Evolutionary conservation across 2,113 vertebrate species (phyloP), one percentile per base, ranked within the genome.

Genomic region (Synodontis membranacea): DNA sequence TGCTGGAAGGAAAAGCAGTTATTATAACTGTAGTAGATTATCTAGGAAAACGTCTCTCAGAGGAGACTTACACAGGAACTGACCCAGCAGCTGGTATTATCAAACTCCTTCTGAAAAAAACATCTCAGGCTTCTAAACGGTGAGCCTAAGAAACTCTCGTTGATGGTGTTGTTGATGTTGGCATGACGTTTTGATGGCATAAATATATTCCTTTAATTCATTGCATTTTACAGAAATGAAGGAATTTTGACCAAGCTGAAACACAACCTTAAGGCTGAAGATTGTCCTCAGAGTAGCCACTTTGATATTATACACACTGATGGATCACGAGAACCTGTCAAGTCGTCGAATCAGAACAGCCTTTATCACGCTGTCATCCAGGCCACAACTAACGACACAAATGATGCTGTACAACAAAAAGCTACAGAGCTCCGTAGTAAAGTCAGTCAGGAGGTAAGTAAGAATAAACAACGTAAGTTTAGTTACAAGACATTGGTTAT

Each of bases 1-100:
- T 88, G 5, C 19, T 86, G 5, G 10, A 83, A 23, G 88, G 88
- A 42, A 88, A 88, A 86, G 84, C 84, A 62, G 80, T 88, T 44
- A 31, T 68, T 37, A 42, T 88, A 39, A 86, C 56, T 28, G 48
- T 86, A 42, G 58, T 79, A 23, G 80, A 88, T 75, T 34, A 56
- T 58, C 12, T 60, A 25, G 84, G 84, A 34, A 64, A 46, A 78
- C 25, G 23, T 34, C 83, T 86, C 28, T 14, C 80, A 79, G 84
- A 86, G 56, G 72, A 83, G 70, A 34, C 25, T 23, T 88, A 79
- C 37, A 37, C 60, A 52, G 88, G 88, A 23, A 83, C 64, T 12
- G 70, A 86, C 21, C 12, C 23, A 34, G 21, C 42, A 44, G 80
- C 64, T 34, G 84, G 72, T 34, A 50, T 12, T 21, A 86, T 88